These are phyloP conservation scores for Drosophila littoralis DNA, from an alignment of 1,140 invertebrate genomes.

Conservation along the genomic window DNA sequence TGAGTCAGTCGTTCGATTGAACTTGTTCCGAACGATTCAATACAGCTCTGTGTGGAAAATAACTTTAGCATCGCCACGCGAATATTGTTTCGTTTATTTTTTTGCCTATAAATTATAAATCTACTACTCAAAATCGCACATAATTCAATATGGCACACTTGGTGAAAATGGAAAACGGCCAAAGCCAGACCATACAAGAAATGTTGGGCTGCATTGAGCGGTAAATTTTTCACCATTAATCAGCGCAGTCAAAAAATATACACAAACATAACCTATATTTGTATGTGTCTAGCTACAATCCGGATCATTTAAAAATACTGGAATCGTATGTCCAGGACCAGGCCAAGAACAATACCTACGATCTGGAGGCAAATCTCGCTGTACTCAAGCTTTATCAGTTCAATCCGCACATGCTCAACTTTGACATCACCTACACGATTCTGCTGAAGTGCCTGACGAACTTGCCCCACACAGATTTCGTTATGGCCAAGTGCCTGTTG, in stretches of 20 bases:
- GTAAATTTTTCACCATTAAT: constrained; percentile 81
- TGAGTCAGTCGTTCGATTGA: constrained; percentile 8
- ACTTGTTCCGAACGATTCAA: not conserved
- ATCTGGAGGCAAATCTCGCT: constrained; percentile 97
- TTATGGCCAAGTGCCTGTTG: constrained; percentile 97
- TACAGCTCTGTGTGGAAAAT: constrained; percentile 4
- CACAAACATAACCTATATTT: constrained; percentile 62
- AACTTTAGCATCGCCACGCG: constrained; percentile 43
- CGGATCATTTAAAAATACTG: constrained; percentile 94
- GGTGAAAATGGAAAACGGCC: constrained; percentile 87
- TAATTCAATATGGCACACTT: constrained; percentile 69
- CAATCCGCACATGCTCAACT: constrained; percentile 95
- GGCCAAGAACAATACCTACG: constrained; percentile 96
- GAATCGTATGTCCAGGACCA: constrained; percentile 97
- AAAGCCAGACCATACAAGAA: constrained; percentile 88
- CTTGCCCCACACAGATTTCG: constrained; percentile 98
- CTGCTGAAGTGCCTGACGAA: constrained; percentile 97
- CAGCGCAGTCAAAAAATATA: constrained; percentile 27
- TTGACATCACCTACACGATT: constrained; percentile 92
- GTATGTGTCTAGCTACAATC: constrained; percentile 92
- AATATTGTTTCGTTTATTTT: constrained; percentile 41
- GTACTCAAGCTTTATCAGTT: constrained; percentile 97
- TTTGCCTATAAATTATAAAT: constrained; percentile 34
- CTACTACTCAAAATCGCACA: not conserved
- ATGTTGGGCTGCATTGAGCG: constrained; percentile 91